Evolutionary conservation across 1,140 invertebrate species (phyloP).

Genomic region (Calliopsis andreniformis): DNA sequence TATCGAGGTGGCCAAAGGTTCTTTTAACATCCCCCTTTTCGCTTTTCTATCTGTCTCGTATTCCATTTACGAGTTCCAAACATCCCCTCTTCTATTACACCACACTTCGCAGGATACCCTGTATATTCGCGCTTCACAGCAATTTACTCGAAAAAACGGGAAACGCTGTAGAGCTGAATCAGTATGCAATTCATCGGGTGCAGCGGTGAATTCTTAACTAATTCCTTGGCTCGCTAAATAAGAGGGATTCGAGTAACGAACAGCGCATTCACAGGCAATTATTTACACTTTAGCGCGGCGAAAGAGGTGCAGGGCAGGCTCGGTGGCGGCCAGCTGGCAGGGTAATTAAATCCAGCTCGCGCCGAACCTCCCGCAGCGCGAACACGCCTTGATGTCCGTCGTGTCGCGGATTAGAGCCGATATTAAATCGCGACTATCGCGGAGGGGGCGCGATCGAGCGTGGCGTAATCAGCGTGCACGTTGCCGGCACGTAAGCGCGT

Average conservation of each 20-base stretch:
- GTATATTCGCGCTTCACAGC: too few species aligned
- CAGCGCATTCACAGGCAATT: too few species aligned
- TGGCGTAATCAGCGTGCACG: constrained; percentile 3
- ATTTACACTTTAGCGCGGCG: too few species aligned
- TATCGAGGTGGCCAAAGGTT: constrained; percentile 21
- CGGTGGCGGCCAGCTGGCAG: neutral
- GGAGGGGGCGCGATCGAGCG: constrained; percentile 1
- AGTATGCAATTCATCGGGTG: too few species aligned
- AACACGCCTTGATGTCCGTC: neutral
- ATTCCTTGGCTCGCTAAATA: too few species aligned
- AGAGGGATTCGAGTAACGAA: too few species aligned
- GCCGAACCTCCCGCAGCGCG: neutral
- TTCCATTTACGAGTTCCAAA: neutral
- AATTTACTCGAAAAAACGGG: too few species aligned
- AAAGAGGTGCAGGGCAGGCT: neutral
- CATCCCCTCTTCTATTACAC: constrained; percentile 17
- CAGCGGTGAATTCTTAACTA: too few species aligned
- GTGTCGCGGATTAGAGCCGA: constrained; percentile 23
- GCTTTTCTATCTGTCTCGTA: constrained; percentile 4
- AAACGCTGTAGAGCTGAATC: too few species aligned
- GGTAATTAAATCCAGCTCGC: constrained; percentile 7
- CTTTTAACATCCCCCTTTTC: constrained; percentile 31
- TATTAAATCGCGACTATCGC: constrained; percentile 32
- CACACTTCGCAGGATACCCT: neutral
- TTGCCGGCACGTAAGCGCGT: constrained; percentile 23